Conservation (phyloP, 92 coral and sea anemone species). For the Umimayanthus chanpuru region DNA sequence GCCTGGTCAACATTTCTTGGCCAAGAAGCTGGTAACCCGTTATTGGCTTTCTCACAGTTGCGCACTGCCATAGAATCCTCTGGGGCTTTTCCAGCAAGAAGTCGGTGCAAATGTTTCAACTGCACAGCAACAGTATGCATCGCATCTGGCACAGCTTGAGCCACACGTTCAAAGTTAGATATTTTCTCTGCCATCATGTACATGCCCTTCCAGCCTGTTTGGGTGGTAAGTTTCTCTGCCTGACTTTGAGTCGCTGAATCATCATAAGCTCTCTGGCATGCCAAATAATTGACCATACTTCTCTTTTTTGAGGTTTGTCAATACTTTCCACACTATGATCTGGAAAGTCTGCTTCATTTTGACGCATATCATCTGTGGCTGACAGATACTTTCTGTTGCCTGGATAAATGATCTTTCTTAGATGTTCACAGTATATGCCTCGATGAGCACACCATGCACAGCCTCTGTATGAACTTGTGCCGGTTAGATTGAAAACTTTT, state of each 20-base stretch:
- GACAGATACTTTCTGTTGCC: background rate
- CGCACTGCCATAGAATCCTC: constrained; percentile 39
- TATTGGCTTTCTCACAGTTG: constrained; percentile 9
- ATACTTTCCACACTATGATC: background rate
- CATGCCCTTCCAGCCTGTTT: constrained; percentile 39
- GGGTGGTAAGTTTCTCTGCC: constrained; percentile 1
- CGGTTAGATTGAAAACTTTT: constrained; percentile 21
- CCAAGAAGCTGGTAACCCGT: constrained; percentile 39
- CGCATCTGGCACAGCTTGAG: constrained; percentile 27
- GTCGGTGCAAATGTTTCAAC: constrained; percentile 28
- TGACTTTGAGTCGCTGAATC: constrained; percentile 20
- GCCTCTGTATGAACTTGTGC: constrained; percentile 17
- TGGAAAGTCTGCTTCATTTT: background rate
- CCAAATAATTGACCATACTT: background rate
- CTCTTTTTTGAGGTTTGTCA: background rate
- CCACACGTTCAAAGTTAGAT: constrained; percentile 19
- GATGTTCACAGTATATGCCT: background rate
- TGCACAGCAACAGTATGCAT: constrained; percentile 53
- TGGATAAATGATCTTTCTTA: background rate
- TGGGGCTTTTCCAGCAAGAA: constrained; percentile 35
- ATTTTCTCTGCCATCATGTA: constrained; percentile 33
- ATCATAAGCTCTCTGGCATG: constrained; percentile 31
- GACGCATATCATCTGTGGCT: background rate
- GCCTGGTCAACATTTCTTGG: background rate
- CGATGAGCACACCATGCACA: constrained; percentile 32